Evolutionary conservation across 23 tunicate genomes (phyloP), one percentile per base, ranked within the genome.

Genomic region (Ascidia mentula): DNA sequence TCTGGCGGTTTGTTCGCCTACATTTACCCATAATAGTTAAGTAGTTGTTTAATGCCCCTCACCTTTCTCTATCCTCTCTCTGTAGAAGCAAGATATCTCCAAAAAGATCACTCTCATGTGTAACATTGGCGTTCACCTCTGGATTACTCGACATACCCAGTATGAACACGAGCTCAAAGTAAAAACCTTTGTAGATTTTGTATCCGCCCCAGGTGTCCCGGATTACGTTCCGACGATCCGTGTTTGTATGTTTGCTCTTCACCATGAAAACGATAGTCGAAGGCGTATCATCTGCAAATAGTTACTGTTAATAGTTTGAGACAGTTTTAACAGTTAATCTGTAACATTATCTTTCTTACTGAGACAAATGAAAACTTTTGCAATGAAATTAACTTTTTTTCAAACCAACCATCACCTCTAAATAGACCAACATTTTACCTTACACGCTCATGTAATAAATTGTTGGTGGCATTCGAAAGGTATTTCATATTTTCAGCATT

Each of bases 141-240:
- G 1, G 32, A 35, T 81, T 60, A 3, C 37, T 31, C 13, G 78
- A 24, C 18, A 77, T 40, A 1, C 92, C 92, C 24, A 88, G 42
- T 6, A 88, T 40, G 69, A 82, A 88, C 0, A 88, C 80, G 40
- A 73, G 69, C 46, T 75, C 69, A 24, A 87, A 18, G 33, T 42
- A 36, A 40, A 46, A 81, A 5, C 65, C 45, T 0, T 76, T 34
- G 34, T 18, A 38, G 38, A 76, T 20, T 45, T 82, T 82, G 28
- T 69, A 6, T 8, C 61, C 30, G 5, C 72, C 92, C 92, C 92
- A 88, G 35, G 86, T 88, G 12, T 76, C 46, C 26, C 92, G 85
- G 31, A 88, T 88, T 20, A 82, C 78, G 18, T 82, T 32, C 46
- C 92, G 70, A 65, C 92, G 40, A 37, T 88, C 77, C 34, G 34